A percentile compares a stretch with the other conserved stretches of the same genome.
phyloP scores from a whole-genome alignment of 2,113 vertebrate species.

The Toxotes chatareus region DNA sequence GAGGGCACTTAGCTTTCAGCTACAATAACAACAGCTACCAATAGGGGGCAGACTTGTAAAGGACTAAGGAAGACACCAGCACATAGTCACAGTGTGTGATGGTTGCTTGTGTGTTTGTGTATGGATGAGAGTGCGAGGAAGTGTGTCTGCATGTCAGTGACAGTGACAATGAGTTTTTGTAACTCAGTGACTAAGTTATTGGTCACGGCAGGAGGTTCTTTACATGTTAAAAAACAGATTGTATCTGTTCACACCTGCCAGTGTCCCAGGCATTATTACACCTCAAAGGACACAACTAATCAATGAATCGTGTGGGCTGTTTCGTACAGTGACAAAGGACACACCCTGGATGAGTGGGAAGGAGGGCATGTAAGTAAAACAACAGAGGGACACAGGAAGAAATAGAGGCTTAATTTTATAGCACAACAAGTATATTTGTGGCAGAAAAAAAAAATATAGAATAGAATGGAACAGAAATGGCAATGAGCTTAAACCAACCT shows the following conservation, averaged over 20 bases:
- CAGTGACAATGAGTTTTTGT: conserved; percentile 49
- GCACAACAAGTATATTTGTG: not conserved
- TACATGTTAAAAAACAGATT: conserved; percentile 59
- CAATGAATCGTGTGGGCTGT: conserved; percentile 36
- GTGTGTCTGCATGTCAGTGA: conserved; percentile 30
- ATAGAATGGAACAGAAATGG: not conserved
- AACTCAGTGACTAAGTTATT: conserved; percentile 48
- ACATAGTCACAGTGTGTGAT: not conserved
- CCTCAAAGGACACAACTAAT: conserved; percentile 54
- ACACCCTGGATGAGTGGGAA: not conserved
- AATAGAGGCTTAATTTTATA: not conserved
- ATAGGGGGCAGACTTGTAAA: conserved; percentile 76
- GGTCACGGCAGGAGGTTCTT: conserved; percentile 54
- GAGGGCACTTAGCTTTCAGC: not conserved
- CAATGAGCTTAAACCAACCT: not conserved
- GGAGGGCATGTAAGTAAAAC: not conserved
- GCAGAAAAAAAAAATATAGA: not conserved
- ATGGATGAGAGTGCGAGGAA: not conserved
- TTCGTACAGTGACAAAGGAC: conserved; percentile 35
- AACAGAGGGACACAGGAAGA: not conserved
- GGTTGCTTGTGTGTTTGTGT: conserved; percentile 18
- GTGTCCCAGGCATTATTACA: conserved; percentile 44
- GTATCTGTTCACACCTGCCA: conserved; percentile 59
- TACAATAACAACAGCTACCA: conserved; percentile 49
- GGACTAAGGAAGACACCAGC: conserved; percentile 8